These are phyloP conservation scores for Myxocyprinus asiaticus DNA, from an alignment of 2,113 vertebrate species.

Conservation along the genomic window DNA sequence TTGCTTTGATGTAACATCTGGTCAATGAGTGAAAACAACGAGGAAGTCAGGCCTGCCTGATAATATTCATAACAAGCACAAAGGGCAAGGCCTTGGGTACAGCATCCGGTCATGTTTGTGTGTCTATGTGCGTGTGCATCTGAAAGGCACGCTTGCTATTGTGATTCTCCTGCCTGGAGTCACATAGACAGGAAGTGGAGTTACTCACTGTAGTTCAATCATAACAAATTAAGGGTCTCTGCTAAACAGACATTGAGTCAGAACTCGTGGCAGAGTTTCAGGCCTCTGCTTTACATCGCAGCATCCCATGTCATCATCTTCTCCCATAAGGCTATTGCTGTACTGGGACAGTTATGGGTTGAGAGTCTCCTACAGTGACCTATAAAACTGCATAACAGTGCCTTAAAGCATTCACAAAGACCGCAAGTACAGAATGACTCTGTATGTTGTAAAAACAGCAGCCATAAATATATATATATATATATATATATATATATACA, in stretches of 20 bases:
- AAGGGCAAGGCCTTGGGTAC: slow-evolving; percentile 14
- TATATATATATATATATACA: no score
- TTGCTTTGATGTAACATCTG: slow-evolving; percentile 23
- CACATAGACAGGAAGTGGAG: slow-evolving; percentile 1
- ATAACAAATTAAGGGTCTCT: slow-evolving; percentile 32
- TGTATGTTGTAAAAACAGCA: background rate
- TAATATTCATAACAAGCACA: slow-evolving; percentile 1
- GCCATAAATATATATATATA: background rate
- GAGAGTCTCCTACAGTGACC: slow-evolving; percentile 1
- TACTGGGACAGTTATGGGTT: slow-evolving; percentile 8
- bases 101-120: background rate
- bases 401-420: background rate
- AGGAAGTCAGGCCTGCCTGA: background rate
- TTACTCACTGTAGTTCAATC: slow-evolving; percentile 27
- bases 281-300: background rate
- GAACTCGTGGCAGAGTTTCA: background rate
- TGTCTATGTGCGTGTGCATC: background rate
- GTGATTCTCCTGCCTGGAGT: slow-evolving; percentile 10
- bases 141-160: background rate
- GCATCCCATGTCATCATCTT: slow-evolving; percentile 22
- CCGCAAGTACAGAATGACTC: background rate
- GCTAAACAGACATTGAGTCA: slow-evolving; percentile 36
- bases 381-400: slow-evolving; percentile 34
- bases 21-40: slow-evolving; percentile 15
- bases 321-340: background rate